These are phyloP conservation scores for Polyommatus iphigenia DNA, from an alignment of 2,888 invertebrate genomes.

Conservation along the genomic window DNA sequence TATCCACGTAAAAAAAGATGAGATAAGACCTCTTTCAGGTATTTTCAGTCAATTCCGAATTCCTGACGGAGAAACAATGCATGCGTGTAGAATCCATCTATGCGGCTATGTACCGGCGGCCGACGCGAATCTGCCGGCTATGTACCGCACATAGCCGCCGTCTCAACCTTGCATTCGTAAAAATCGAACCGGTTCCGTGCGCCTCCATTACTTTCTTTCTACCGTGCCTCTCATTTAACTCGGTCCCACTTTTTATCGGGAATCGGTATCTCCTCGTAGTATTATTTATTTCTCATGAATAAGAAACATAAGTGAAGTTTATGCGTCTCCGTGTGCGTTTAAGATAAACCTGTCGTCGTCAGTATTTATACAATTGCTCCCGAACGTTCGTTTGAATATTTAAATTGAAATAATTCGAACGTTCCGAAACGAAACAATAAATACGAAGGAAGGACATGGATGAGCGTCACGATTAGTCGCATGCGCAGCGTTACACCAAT, in stretches of 20 bases:
- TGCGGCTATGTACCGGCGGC: constrained; percentile 44
- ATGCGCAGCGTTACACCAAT: background rate
- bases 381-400: constrained; percentile 17
- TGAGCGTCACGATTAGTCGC: background rate
- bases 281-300: constrained; percentile 81
- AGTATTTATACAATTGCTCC: constrained; percentile 26
- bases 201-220: constrained; percentile 80
- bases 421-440: constrained; percentile 27
- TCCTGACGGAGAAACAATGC: background rate
- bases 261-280: constrained; percentile 81
- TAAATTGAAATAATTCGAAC: background rate
- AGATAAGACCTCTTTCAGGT: background rate
- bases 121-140: constrained; percentile 73
- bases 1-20: background rate
- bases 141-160: constrained; percentile 69
- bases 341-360: constrained; percentile 65
- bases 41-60: background rate
- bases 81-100: background rate
- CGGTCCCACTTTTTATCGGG: constrained; percentile 79
- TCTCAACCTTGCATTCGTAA: constrained; percentile 79
- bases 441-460: background rate
- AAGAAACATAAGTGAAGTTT: constrained; percentile 76
- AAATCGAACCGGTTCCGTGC: constrained; percentile 80
- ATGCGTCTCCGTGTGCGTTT: constrained; percentile 70
- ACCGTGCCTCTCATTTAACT: constrained; percentile 79